phyloP scores from a whole-genome alignment of 2,888 invertebrate species.

The Pseudococcus longispinus region DNA sequence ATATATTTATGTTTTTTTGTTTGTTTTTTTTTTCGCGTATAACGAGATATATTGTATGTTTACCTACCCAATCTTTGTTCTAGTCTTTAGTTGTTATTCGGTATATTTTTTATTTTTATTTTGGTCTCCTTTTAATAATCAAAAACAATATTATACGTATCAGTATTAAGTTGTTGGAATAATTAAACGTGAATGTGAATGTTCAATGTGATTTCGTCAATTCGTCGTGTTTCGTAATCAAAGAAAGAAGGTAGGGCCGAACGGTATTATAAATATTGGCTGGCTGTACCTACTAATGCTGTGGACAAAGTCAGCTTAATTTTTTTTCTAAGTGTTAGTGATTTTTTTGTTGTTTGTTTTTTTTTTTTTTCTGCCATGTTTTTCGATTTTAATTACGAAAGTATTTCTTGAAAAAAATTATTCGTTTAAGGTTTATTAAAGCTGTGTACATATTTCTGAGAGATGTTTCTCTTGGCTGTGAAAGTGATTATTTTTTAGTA shows the following conservation, averaged over 20 bases:
- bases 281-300: background rate
- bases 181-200: background rate
- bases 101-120: constrained; percentile 28
- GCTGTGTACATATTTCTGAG: constrained; percentile 43
- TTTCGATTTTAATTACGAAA: constrained; percentile 12
- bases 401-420: background rate
- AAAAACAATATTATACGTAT: constrained; percentile 2
- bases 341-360: background rate
- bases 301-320: background rate
- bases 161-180: background rate
- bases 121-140: background rate
- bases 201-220: constrained; percentile 31
- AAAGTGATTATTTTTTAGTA: constrained; percentile 44
- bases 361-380: constrained; percentile 18
- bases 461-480: constrained; percentile 42
- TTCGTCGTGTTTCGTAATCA: background rate
- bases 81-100: constrained; percentile 37
- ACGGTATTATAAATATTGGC: background rate
- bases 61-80: constrained; percentile 32
- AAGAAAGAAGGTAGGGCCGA: too few species aligned
- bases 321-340: constrained; percentile 20
- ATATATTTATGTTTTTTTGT: background rate
- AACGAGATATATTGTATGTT: constrained; percentile 12
- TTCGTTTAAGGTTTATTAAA: background rate
- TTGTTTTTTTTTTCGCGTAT: constrained; percentile 14